Base-by-base conservation (phyloP, 2,113 vertebrate genomes). In the Brachirus orientalis region DNA sequence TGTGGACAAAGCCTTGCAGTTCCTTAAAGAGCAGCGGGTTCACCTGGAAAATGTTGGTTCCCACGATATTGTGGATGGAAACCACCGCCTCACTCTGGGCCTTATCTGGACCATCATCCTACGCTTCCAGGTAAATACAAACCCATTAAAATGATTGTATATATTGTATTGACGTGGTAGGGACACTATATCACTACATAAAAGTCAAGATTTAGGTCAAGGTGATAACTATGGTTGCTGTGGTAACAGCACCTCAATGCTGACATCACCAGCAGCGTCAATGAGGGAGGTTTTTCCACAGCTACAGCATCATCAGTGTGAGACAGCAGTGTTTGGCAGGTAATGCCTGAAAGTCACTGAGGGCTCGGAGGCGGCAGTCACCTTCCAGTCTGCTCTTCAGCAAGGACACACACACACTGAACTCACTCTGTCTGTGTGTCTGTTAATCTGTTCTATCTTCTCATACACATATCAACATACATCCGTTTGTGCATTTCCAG, bases 61-160 rank as follows among this genome's bases (percentile, higher is more conserved):
- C 0, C 96, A 98, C 0, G 97, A 98, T 91, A 98, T 98, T 0
- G 96, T 98, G 37, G 97, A 98, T 0, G 97, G 96, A 33, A 98
- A 98, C 89, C 96, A 96, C 73, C 93, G 97, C 13, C 95, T 98
- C 57, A 96, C 95, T 0, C 89, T 98, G 7, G 97, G 97, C 55
- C 95, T 98, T 50, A 93, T 98, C 82, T 98, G 97, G 97, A 98
- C 97, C 77, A 96, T 98, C 86, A 98, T 98, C 75, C 93, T 98
- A 0, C 95, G 97, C 68, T 98, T 98, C 86, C 97, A 98, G 96
- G 97, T 98, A 82, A 41, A 61, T 10, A 63, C 59, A 33, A 66
- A 70, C 16, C 17, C 13, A n/a, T n/a, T n/a, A n/a, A n/a, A n/a
- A n/a, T n/a, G n/a, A n/a, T 5, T 28, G 28, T 28, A 28, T 28